Percentiles rank a stretch among this genome's conserved stretches.
Conservation (phyloP, 2,888 invertebrate genomes). For the Taphrorychus bicolor region DNA sequence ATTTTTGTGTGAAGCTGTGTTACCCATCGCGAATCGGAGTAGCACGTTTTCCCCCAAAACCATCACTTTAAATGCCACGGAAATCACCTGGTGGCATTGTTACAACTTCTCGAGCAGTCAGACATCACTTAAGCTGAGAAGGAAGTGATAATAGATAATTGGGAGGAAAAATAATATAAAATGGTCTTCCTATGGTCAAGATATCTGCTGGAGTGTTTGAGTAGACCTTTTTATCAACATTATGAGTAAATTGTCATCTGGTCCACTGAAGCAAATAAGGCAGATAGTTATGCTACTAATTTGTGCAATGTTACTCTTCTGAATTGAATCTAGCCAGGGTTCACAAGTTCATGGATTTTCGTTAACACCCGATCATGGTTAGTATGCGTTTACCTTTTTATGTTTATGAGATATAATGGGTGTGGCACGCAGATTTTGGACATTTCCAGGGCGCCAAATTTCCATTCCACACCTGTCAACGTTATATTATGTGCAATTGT, state of each 20-base stretch:
- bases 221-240: conserved; percentile 43
- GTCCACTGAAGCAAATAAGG: conserved; percentile 55
- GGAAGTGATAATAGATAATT: too few species aligned
- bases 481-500: too few species aligned
- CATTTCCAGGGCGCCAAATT: too few species aligned
- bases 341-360: conserved; percentile 51
- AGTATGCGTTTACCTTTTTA: conserved; percentile 49
- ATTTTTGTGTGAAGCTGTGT: conserved; percentile 45
- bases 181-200: conserved; percentile 52
- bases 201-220: conserved; percentile 48
- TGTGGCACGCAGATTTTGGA: background rate
- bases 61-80: too few species aligned
- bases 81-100: too few species aligned
- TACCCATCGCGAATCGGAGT: conserved; percentile 14
- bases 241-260: conserved; percentile 38
- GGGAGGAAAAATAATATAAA: background rate
- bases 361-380: conserved; percentile 53
- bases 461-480: too few species aligned
- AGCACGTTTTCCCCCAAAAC: conserved; percentile 1
- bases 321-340: conserved; percentile 49
- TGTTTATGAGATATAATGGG: conserved; percentile 15
- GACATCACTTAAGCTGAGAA: too few species aligned
- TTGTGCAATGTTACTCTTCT: conserved; percentile 44
- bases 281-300: conserved; percentile 53
- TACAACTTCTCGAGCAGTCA: too few species aligned